phyloP scores from a whole-genome alignment of 37 sponge, comb jelly and placozoan species.

The Halichondria panicea region DNA sequence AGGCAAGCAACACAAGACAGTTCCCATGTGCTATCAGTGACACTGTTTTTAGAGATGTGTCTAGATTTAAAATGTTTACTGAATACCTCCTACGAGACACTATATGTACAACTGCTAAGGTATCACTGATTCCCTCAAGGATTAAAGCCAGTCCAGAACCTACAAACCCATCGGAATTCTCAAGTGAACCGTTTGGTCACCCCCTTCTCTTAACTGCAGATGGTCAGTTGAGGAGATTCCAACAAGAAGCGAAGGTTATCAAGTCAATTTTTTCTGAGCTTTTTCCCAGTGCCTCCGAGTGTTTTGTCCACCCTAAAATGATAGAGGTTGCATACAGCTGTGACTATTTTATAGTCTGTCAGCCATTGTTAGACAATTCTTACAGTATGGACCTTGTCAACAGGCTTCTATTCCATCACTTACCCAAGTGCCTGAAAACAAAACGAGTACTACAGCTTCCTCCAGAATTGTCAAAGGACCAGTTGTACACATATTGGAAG shows the following conservation, averaged over 20 bases:
- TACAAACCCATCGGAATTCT: not conserved
- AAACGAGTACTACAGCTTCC: too few species aligned
- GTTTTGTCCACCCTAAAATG: constrained; percentile 34
- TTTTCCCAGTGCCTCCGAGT: not conserved
- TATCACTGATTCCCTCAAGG: too few species aligned
- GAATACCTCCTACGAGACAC: not conserved
- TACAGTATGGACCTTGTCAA: too few species aligned
- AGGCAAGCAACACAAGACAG: not conserved
- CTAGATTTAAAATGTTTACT: not conserved
- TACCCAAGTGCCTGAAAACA: too few species aligned
- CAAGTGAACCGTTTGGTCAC: constrained; percentile 28
- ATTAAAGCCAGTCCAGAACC: too few species aligned
- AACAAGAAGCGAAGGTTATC: constrained; percentile 22
- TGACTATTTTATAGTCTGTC: constrained; percentile 8
- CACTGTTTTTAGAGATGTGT: constrained; percentile 10
- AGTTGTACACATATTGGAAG: too few species aligned
- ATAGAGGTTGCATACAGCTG: not conserved
- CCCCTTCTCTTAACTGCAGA: constrained; percentile 52
- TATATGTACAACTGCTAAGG: too few species aligned
- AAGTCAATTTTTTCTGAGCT: constrained; percentile 9
- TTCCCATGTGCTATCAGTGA: constrained; percentile 1
- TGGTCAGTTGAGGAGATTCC: constrained; percentile 25
- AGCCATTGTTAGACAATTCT: not conserved
- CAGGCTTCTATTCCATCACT: too few species aligned
- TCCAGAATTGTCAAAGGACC: too few species aligned